Conservation (phyloP, 2,797 vertebrate genomes). For the Siniperca scherzeri region DNA sequence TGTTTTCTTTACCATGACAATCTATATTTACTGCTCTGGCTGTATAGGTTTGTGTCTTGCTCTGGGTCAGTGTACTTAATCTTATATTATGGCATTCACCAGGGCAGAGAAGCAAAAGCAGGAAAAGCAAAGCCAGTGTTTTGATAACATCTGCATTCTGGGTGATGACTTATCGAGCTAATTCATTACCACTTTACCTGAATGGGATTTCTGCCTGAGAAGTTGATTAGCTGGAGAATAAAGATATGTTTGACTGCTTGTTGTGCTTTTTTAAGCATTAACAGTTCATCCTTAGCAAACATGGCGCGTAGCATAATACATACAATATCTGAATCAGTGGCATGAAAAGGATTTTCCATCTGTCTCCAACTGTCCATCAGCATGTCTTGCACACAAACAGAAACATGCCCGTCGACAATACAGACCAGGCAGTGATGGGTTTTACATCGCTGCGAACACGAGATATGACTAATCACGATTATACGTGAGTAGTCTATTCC, state of each 20-base stretch:
- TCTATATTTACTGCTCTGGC: conserved; percentile 24
- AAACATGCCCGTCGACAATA: conserved; percentile 54
- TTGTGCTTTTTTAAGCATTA: conserved; percentile 22
- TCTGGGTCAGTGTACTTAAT: conserved; percentile 5
- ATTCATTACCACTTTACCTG: conserved; percentile 34
- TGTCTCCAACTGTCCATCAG: conserved; percentile 60
- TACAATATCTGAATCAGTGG: conserved; percentile 37
- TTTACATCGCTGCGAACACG: conserved; percentile 69
- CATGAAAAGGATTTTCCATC: conserved; percentile 62
- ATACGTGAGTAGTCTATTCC: conserved; percentile 70
- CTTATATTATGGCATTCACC: not conserved
- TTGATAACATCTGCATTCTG: not conserved
- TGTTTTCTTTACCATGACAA: conserved; percentile 17
- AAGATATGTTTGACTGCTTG: conserved; percentile 12
- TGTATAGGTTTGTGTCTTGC: conserved; percentile 24
- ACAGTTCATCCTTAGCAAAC: conserved; percentile 45
- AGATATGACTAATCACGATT: conserved; percentile 82
- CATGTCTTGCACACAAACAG: conserved; percentile 60
- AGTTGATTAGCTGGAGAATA: conserved; percentile 22
- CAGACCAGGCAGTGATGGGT: conserved; percentile 61
- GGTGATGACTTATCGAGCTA: not conserved
- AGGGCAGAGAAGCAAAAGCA: not conserved
- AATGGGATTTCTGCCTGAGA: conserved; percentile 7
- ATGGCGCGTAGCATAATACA: not conserved
- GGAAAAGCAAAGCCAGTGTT: not conserved